These are phyloP conservation scores for Crotalus viridis DNA, from an alignment of 2,113 vertebrate species.

Conservation along the genomic window DNA sequence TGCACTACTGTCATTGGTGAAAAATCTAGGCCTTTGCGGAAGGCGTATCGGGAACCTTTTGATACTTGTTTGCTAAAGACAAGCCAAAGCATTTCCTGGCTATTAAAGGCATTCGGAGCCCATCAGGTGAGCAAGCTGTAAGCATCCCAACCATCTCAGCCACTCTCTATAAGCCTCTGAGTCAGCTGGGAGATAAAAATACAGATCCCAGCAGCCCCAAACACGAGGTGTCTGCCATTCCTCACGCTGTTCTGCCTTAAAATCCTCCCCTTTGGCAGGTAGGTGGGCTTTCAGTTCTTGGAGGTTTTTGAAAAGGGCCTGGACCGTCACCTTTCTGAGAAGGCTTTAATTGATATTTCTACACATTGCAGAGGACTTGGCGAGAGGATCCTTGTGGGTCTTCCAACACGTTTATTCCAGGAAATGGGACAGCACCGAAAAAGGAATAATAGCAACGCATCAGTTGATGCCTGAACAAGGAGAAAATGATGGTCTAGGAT, in stretches of 20 bases:
- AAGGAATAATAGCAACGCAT: background rate
- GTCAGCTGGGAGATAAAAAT: conserved; percentile 62
- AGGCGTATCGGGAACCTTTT: background rate
- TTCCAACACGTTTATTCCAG: background rate
- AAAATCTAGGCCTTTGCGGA: background rate
- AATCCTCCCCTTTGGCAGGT: background rate
- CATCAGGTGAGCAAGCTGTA: conserved; percentile 31
- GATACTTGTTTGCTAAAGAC: background rate
- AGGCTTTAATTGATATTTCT: background rate
- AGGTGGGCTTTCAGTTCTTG: background rate
- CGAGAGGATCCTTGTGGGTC: background rate
- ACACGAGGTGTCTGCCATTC: background rate
- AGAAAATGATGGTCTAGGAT: background rate
- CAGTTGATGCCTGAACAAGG: background rate
- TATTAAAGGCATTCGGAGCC: conserved; percentile 35
- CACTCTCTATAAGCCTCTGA: conserved; percentile 55
- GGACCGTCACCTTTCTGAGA: background rate
- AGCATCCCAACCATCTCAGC: conserved; percentile 32
- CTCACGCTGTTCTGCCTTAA: conserved; percentile 39
- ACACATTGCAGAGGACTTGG: background rate
- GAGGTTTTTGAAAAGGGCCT: background rate
- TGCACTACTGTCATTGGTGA: background rate
- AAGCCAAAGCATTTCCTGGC: conserved; percentile 23
- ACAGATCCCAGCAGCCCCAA: background rate
- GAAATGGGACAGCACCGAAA: conserved; percentile 1